Evolutionary conservation across 2,797 vertebrate genomes (phyloP).

Genomic region (Microhierax caerulescens): DNA sequence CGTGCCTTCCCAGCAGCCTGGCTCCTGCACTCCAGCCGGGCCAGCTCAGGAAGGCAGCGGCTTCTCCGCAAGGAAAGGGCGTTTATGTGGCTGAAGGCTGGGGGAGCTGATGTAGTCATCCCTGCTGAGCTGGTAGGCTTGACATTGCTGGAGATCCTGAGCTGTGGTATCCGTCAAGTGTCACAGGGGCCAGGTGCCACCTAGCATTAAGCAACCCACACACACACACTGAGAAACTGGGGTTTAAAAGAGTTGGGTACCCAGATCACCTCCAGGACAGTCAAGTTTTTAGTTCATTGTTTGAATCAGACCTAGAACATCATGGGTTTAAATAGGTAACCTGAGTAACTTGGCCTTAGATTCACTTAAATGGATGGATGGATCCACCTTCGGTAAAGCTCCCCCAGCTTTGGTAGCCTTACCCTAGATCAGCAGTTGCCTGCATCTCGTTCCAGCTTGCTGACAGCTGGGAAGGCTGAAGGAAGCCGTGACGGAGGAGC

Average conservation of each 20-base stretch:
- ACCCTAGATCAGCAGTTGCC: background rate
- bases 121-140: background rate
- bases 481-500: background rate
- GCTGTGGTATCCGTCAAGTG: background rate
- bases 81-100: background rate
- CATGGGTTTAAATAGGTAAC: background rate
- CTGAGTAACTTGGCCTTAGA: background rate
- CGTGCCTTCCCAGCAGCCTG: background rate
- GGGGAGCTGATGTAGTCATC: background rate
- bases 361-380: background rate
- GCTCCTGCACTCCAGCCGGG: fast-evolving
- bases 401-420: background rate
- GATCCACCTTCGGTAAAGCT: background rate
- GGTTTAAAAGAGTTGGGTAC: background rate
- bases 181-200: background rate
- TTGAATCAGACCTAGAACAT: background rate
- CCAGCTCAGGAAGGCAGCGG: background rate
- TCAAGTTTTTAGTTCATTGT: background rate
- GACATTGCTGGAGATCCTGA: background rate
- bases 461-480: background rate
- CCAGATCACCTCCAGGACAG: background rate
- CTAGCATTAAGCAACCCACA: background rate
- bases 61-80: background rate
- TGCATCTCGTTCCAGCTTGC: background rate
- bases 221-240: background rate